Conservation (phyloP, 2,888 invertebrate species). For the Drosophila ustulata region DNA sequence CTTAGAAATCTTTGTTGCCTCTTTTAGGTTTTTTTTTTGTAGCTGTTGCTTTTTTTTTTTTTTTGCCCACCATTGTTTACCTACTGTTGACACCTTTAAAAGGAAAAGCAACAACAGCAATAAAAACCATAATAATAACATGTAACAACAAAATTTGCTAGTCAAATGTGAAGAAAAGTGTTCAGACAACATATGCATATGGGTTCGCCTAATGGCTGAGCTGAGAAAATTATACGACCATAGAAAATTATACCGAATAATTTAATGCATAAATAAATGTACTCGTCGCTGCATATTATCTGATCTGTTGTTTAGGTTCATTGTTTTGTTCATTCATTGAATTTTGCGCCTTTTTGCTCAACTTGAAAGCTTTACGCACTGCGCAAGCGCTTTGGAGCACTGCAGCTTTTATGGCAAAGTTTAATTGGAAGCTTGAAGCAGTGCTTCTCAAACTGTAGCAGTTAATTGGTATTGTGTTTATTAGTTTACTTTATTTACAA, state of each 20-base stretch:
- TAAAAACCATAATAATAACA: slow-evolving; percentile 36
- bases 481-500: slow-evolving; percentile 68
- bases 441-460: background rate
- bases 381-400: slow-evolving; percentile 4
- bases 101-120: slow-evolving; percentile 54
- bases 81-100: slow-evolving; percentile 70
- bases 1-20: slow-evolving; percentile 50
- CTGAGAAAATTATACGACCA: slow-evolving; percentile 38
- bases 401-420: slow-evolving; percentile 2
- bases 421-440: background rate
- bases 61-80: slow-evolving; percentile 57
- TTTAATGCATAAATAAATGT: slow-evolving; percentile 4
- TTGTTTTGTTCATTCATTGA: slow-evolving; percentile 8
- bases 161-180: slow-evolving; percentile 26
- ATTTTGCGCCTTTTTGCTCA: slow-evolving; percentile 3
- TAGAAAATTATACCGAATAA: slow-evolving; percentile 25
- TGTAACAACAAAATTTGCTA: slow-evolving; percentile 35
- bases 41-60: slow-evolving; percentile 15
- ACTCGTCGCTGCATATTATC: background rate
- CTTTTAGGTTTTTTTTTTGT: slow-evolving; percentile 19
- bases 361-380: slow-evolving; percentile 23
- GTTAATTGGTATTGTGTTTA: slow-evolving; percentile 16
- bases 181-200: slow-evolving; percentile 8
- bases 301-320: background rate
- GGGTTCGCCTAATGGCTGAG: slow-evolving; percentile 34